Evolutionary conservation across 2,113 vertebrate genomes (phyloP).

Genomic region (Ptychochromis oligacanthus): DNA sequence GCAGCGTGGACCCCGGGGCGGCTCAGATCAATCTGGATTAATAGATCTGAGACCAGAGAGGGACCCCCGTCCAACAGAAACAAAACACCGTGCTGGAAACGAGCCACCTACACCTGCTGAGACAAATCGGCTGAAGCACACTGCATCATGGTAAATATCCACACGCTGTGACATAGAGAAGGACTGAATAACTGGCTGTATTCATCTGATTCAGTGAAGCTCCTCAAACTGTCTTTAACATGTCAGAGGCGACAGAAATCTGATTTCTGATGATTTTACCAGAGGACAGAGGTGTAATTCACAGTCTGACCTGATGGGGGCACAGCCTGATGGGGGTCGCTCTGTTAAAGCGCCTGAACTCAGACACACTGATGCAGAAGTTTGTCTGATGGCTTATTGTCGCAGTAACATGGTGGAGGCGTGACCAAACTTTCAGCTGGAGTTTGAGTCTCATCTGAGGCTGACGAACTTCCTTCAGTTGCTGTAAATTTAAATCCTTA

Average conservation of each 20-base stretch:
- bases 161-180: background rate
- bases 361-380: background rate
- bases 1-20: background rate
- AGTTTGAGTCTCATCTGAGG: too few species aligned
- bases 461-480: too few species aligned
- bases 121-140: background rate
- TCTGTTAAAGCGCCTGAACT: too few species aligned
- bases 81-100: background rate
- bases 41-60: slow-evolving; percentile 46
- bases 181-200: background rate
- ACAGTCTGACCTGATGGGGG: background rate
- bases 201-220: background rate
- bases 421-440: too few species aligned
- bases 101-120: slow-evolving; percentile 14
- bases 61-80: background rate
- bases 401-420: background rate
- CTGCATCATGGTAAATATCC: slow-evolving; percentile 30
- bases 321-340: background rate
- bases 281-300: background rate
- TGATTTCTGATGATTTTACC: too few species aligned
- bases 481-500: too few species aligned
- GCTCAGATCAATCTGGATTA: slow-evolving; percentile 71
- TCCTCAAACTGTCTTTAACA: background rate
- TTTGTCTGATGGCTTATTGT: too few species aligned
- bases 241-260: background rate